Evolutionary conservation across 2,113 vertebrate genomes (phyloP).

Genomic region (Rhynchomys soricoides): DNA sequence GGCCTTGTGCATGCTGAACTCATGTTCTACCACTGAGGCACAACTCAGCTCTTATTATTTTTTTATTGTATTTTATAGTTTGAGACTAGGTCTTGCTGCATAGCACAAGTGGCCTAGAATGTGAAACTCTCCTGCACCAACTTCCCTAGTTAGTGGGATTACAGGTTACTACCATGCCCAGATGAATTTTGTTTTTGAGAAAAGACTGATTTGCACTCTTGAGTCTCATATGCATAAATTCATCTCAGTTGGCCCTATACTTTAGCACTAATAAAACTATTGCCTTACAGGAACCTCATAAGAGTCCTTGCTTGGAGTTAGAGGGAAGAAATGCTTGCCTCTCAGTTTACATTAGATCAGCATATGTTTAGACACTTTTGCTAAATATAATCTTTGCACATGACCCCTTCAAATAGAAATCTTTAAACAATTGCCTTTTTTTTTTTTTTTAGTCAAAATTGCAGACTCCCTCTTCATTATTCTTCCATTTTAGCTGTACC

Average conservation of each 20-base stretch:
- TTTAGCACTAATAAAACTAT: neutral
- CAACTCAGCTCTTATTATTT: neutral
- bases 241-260: neutral
- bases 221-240: conserved; percentile 7
- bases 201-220: neutral
- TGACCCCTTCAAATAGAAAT: conserved; percentile 40
- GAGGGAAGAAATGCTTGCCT: conserved; percentile 25
- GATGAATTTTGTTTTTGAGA: conserved; percentile 24
- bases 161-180: neutral
- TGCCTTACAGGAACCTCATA: neutral
- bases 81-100: neutral
- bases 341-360: neutral
- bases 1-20: neutral
- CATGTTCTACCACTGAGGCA: neutral
- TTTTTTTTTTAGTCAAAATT: neutral
- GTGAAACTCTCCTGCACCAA: neutral
- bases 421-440: conserved; percentile 24
- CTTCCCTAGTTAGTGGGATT: neutral
- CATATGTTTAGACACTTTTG: neutral
- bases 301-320: neutral
- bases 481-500: neutral
- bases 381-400: conserved; percentile 27
- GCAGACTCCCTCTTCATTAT: neutral
- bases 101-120: neutral
- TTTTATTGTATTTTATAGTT: neutral